Percentiles rank a stretch among this genome's conserved stretches.
phyloP scores from a whole-genome alignment of 2,113 vertebrate species.

The Entomyzon cyanotis region DNA sequence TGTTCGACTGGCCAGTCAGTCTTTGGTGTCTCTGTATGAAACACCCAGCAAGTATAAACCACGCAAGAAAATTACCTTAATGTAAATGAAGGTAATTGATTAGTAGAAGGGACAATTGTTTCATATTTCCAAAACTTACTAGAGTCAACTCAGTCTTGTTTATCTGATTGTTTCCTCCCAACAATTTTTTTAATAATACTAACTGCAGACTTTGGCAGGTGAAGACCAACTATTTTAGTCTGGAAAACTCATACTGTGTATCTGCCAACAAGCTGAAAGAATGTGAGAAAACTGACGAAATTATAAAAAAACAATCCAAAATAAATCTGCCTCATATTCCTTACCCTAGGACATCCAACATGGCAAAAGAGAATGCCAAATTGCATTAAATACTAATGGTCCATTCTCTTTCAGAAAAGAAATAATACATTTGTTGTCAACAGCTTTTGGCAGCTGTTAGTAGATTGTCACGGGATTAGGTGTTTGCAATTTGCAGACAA shows the following conservation, averaged over 20 bases:
- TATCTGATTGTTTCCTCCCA: neutral
- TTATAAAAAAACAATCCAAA: neutral
- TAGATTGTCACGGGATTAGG: neutral
- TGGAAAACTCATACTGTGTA: neutral
- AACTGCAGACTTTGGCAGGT: neutral
- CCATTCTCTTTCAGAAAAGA: neutral
- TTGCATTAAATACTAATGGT: neutral
- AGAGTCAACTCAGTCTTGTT: neutral
- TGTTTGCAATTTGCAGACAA: neutral
- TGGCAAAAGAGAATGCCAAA: neutral
- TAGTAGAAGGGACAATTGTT: neutral
- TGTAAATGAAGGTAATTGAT: neutral
- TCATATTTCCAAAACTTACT: neutral
- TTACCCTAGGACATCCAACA: neutral
- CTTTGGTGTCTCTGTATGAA: neutral
- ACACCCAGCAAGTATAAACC: neutral
- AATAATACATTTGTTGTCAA: neutral
- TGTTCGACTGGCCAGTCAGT: neutral
- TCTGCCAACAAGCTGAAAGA: neutral
- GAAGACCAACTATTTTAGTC: neutral
- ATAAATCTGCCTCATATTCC: neutral
- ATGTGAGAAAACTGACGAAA: neutral
- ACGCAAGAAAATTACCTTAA: neutral
- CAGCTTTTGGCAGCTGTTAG: neutral
- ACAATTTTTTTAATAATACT: neutral